phyloP scores from a whole-genome alignment of 2,888 invertebrate genomes.

The Parthenolecanium corni region DNA sequence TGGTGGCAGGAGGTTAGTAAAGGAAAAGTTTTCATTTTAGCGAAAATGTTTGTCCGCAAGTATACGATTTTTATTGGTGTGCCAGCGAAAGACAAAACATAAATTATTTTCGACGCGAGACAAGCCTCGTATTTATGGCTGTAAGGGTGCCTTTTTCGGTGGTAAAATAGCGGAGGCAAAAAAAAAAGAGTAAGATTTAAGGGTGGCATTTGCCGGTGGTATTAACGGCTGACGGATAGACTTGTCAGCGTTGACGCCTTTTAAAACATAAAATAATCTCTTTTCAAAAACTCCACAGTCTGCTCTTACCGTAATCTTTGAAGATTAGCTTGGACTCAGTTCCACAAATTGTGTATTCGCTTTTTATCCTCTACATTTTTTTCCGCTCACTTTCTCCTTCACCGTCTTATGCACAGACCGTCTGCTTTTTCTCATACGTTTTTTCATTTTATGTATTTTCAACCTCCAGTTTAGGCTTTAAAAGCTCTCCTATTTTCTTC shows the following conservation, averaged over 20 bases:
- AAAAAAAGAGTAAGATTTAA: neutral
- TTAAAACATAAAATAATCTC: neutral
- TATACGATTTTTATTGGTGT: no score
- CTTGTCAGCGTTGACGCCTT: neutral
- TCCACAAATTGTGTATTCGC: neutral
- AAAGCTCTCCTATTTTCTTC: no score
- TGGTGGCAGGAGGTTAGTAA: no score
- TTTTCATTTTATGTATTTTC: no score
- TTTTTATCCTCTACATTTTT: neutral
- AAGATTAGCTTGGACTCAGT: neutral
- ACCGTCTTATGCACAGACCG: neutral
- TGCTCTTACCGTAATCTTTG: neutral
- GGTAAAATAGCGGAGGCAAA: no score
- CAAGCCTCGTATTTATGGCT: no score
- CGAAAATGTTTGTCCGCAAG: no score
- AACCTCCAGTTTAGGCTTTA: no score
- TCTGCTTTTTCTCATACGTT: neutral
- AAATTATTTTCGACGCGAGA: no score
- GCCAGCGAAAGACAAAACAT: no score
- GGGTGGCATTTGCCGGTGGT: neutral
- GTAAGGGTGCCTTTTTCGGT: no score
- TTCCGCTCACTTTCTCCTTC: neutral
- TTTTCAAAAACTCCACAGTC: neutral
- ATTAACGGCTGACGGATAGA: conserved; percentile 1
- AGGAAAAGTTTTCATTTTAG: no score